These are phyloP conservation scores for Brotogeris chrysoptera DNA, from an alignment of 2,797 vertebrate species.

Conservation along the genomic window DNA sequence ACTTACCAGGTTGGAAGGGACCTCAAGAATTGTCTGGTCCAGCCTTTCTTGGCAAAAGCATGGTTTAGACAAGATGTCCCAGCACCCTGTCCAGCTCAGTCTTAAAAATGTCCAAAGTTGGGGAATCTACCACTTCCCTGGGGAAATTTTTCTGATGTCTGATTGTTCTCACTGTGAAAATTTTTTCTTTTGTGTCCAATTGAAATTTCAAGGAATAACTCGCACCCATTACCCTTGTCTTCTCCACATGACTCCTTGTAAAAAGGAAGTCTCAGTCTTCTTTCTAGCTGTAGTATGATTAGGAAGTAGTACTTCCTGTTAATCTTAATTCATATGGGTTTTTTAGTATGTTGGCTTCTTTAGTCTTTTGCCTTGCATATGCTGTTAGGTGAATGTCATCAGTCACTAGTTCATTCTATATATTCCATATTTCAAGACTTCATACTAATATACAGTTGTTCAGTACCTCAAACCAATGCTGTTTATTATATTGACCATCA, in stretches of 20 bases:
- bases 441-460: background rate
- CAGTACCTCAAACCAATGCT: background rate
- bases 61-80: fast-evolving
- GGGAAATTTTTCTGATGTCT: background rate
- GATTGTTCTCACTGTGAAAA: background rate
- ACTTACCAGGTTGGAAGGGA: background rate
- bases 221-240: background rate
- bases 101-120: background rate
- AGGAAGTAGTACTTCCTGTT: background rate
- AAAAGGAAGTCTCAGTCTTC: background rate
- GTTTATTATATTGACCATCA: background rate
- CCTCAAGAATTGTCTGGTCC: background rate
- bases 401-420: background rate
- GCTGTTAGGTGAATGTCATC: background rate
- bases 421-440: background rate
- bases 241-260: background rate
- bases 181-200: background rate
- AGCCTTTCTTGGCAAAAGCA: background rate
- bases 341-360: background rate
- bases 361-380: background rate
- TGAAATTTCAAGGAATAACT: background rate
- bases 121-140: background rate
- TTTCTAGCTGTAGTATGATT: background rate
- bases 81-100: background rate
- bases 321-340: background rate